phyloP scores from a whole-genome alignment of 2,113 vertebrate genomes.

The Mastomys natalensis region DNA sequence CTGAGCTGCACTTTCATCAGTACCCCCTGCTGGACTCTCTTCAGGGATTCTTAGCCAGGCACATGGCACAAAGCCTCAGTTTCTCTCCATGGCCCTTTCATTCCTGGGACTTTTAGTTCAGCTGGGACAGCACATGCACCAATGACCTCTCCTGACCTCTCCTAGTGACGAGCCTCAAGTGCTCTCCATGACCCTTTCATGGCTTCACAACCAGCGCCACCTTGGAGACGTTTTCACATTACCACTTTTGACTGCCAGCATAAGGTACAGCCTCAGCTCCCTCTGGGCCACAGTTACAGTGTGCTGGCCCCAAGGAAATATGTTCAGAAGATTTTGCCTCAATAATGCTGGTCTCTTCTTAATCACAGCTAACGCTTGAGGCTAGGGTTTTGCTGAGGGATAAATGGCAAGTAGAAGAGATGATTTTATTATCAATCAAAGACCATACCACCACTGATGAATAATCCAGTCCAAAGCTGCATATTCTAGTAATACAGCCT shows the following conservation, averaged over 20 bases:
- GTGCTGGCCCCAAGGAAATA: background rate
- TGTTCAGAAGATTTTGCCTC: background rate
- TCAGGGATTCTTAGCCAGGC: background rate
- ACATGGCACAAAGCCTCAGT: background rate
- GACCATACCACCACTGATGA: constrained; percentile 19
- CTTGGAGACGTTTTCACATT: background rate
- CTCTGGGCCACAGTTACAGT: background rate
- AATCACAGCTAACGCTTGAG: background rate
- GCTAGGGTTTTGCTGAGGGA: background rate
- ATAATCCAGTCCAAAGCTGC: constrained; percentile 28
- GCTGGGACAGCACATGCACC: background rate
- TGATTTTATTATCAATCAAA: constrained; percentile 4
- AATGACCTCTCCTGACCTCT: background rate
- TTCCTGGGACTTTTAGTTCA: background rate
- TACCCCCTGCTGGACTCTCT: background rate
- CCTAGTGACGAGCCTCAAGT: background rate
- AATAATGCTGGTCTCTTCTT: background rate
- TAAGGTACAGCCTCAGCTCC: background rate
- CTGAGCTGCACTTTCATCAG: too few species aligned
- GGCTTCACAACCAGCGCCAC: background rate
- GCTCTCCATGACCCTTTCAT: background rate
- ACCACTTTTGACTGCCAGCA: background rate
- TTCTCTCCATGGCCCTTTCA: background rate
- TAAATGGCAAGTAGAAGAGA: background rate
- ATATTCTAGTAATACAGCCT: background rate